Base-by-base conservation (phyloP, 2,113 vertebrate species). In the Bothrops jararaca region DNA sequence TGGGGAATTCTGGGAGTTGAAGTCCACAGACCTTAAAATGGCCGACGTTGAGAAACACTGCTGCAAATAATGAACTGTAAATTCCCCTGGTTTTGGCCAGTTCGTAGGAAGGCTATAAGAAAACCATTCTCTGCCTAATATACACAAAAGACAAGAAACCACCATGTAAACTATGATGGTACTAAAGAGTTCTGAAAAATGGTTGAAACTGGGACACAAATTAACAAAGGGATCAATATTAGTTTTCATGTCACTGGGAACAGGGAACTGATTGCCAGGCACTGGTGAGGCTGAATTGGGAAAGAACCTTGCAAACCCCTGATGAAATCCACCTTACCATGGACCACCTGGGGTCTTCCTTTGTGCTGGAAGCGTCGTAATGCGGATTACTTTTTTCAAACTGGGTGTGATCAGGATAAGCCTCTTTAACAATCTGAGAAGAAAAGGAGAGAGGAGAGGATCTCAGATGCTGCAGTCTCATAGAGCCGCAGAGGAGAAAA, bases 381-480 rank as follows among this genome's bases (percentile, higher is more conserved):
- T 99, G 98, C 69, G 97, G 98, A 91, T 97, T 98, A 86, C 98
- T 98, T 96, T 98, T 98, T 95, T 99, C 98, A 97, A 99, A 99
- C 96, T 99, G 99, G n/a, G 99, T 99, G 96, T 99, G 98, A 95
- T 99, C 99, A 91, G 98, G 98, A 54, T 99, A 99, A 0, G 98
- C 98, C 95, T 99, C 98, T 96, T 99, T 99, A 53, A 99, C 98
- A 0, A 99, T 98, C 99, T 99, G 90, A 90, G 95, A 89, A 18
- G 45, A 90, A 92, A 95, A 60, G 26, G 11, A 91, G 86, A 90
- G 90, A 89, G 0, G 48, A 18, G 5, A 10, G 93, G 69, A 92
- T 4, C 58, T 42, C 29, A 80, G 94, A 56, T 6, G 15, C 15
- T 39, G 15, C n/a, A 34, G 69, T 15, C 48, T 50, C 15, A 7